A percentile compares a stretch with the other conserved stretches of the same genome.
phyloP scores from a whole-genome alignment of 2,113 vertebrate species.

The Rhinopomastus cyanomelas region DNA sequence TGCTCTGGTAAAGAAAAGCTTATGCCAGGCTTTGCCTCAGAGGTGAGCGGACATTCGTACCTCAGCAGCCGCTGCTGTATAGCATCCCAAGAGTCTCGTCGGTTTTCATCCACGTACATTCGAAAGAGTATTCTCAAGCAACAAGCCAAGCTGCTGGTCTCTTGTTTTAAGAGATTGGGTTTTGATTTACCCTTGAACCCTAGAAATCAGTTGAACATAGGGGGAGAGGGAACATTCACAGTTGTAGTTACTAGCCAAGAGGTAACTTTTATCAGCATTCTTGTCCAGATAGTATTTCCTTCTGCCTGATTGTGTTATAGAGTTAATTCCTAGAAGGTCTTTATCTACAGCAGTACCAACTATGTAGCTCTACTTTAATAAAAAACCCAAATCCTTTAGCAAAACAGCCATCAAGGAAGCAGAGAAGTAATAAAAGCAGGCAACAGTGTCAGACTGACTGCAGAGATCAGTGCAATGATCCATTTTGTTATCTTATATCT shows the following conservation, averaged over 20 bases:
- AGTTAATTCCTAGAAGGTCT: background rate
- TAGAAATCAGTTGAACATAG: slow-evolving; percentile 52
- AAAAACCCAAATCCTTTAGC: background rate
- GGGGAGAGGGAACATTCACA: background rate
- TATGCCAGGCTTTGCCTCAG: background rate
- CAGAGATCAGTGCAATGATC: background rate
- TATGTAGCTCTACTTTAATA: background rate
- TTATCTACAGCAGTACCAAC: background rate
- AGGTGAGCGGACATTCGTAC: slow-evolving; percentile 71
- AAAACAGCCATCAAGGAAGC: background rate
- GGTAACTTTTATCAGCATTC: background rate
- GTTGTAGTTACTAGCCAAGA: background rate
- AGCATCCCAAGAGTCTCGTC: slow-evolving; percentile 84
- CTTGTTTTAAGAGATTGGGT: slow-evolving; percentile 96
- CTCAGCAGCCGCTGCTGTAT: slow-evolving; percentile 89
- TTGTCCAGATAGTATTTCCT: background rate
- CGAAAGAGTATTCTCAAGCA: slow-evolving; percentile 93
- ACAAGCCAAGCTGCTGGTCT: slow-evolving; percentile 96
- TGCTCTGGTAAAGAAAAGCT: background rate
- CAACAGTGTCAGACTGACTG: background rate
- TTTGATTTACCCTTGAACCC: slow-evolving; percentile 99
- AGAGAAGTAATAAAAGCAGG: background rate
- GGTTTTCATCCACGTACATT: slow-evolving; percentile 90
- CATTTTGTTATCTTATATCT: background rate
- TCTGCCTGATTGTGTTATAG: background rate